Evolutionary conservation across 2,797 vertebrate genomes (phyloP), one percentile per base, ranked within the genome.

Genomic region (Chelidonichthys spinosus): DNA sequence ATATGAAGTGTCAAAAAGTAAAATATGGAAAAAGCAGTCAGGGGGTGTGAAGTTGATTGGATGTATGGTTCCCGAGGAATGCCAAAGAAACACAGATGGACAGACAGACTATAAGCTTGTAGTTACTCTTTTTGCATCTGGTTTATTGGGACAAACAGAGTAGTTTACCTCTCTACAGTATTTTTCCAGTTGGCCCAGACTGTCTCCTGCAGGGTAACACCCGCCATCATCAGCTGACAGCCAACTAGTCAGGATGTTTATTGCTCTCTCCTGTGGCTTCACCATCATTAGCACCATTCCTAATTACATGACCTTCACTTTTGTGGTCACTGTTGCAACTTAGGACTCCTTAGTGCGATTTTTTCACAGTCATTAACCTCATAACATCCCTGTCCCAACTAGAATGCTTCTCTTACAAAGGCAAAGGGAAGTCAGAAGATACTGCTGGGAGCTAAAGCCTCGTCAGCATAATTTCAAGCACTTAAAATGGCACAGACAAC

Each of bases 261-360:
- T 79, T 77, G 78, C 79, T 76, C 60, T 76, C 89, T 90, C 90
- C 83, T 63, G 73, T 18, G 81, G 89, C 81, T 82, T 40, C 55
- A 77, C 69, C 74, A 78, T 92, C 88, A 92, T 92, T 89, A 95
- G 69, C 63, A 81, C 59, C 65, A 61, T 49, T 69, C 50, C 63
- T 85, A 89, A 93, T 89, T 85, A 84, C 59, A 63, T 70, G 66
- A 85, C 86, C 82, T 88, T 58, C 63, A 69, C 73, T 62, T 69
- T 54, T 37, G 63, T 52, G 64, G 67, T 80, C 79, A 75, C 76
- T n/a, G 43, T 70, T 71, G 74, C 54, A 63, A 59, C 78, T 84
- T 84, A 69, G 39, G 79, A 87, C 68, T 93, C 85, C 88, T 94
- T 93, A 92, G 44, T 74, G 76, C 78, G 47, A 93, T 91, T 87